Evolutionary conservation across 2,113 vertebrate genomes (phyloP).

Genomic region (Geothlypis trichas): DNA sequence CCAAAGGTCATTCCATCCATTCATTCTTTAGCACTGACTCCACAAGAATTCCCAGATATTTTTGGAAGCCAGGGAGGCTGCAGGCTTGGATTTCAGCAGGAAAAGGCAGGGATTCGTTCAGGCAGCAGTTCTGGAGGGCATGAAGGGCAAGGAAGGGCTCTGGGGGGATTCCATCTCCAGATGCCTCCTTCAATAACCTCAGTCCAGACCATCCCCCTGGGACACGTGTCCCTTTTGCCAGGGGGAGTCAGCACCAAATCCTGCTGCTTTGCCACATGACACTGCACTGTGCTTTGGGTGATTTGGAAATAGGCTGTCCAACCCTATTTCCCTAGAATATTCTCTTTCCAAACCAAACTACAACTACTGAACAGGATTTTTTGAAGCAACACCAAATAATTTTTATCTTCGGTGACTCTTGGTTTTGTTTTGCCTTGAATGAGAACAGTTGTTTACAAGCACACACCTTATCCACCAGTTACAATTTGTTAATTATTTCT

Average conservation of each 20-base stretch:
- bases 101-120: neutral
- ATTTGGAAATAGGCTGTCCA: neutral
- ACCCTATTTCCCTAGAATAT: neutral
- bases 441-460: neutral
- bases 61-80: neutral
- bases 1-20: fast-evolving
- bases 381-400: neutral
- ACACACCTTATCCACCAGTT: neutral
- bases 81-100: neutral
- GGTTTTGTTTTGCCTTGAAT: neutral
- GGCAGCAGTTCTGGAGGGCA: neutral
- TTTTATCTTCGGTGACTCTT: neutral
- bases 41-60: neutral
- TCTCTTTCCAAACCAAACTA: neutral
- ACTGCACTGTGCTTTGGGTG: neutral
- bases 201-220: neutral
- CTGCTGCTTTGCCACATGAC: fast-evolving
- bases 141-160: neutral
- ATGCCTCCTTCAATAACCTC: neutral
- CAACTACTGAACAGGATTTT: neutral
- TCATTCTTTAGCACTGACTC: neutral
- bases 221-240: neutral
- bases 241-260: neutral
- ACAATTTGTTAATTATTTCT: neutral
- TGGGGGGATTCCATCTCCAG: neutral